Base-by-base conservation (phyloP, 2,797 vertebrate species). In the Orestias chungarensis region DNA sequence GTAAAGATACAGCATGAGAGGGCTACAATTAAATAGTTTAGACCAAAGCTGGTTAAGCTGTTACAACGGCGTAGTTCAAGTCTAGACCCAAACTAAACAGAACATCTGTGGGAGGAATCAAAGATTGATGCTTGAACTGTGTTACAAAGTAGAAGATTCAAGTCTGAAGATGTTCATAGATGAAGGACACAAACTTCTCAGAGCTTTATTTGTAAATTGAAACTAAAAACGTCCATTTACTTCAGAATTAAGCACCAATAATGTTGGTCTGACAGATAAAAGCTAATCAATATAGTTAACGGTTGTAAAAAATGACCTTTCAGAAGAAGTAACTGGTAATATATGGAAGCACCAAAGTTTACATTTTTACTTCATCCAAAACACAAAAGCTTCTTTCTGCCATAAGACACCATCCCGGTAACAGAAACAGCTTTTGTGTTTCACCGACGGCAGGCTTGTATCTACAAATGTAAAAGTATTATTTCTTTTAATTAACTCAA, bases 401-500 rank as follows among this genome's bases (percentile, higher is more conserved):
- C n/a, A n/a, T n/a, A n/a, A n/a, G n/a, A n/a, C n/a, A n/a, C n/a
- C n/a, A n/a, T 2, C 6, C 57, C 66, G 35, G 43, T 40, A 23
- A 44, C 33, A 50, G 52, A 75, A 46, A 62, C 10, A n/a, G 38
- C 17, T 47, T 2, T 46, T 6, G 52, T 43, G 73, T 77, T 46
- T 50, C 57, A 71, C 55, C 0, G 5, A 68, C 61, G n/a, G 14
- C 38, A 23, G 35, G 59, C 54, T 67, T 33, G 70, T 1, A 73
- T 10, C 66, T 57, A 52, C 66, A 61, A 74, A 35, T 40, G 43
- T 33, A 43, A 68, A 74, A 79, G 0, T 78, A 82, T 81, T 70
- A 80, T 86, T 81, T 82, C 67, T 78, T 1, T 0, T 44, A 83
- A 84, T 83, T 70, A 79, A 87, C 75, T 84, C 70, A 49, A 46